Evolutionary conservation across 2,888 invertebrate genomes (phyloP).

Genomic region (Cephalotes varians): DNA sequence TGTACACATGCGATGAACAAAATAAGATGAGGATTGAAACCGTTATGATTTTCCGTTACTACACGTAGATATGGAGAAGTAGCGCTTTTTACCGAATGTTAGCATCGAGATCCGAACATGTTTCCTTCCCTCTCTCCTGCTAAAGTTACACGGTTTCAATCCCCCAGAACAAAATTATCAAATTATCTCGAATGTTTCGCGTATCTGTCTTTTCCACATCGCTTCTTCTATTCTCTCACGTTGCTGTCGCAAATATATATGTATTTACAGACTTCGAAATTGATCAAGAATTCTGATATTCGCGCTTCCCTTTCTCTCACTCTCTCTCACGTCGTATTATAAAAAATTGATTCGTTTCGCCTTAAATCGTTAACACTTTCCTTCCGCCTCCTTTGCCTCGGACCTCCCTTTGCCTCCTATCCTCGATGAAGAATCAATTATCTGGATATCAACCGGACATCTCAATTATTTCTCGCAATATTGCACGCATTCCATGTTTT

Average conservation of each 20-base stretch:
- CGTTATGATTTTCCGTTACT: too few relatives aligned
- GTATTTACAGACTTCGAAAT: conserved; percentile 62
- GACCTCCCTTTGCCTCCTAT: conserved; percentile 16
- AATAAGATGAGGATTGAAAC: not conserved
- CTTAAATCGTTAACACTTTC: conserved; percentile 65
- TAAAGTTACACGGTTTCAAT: conserved; percentile 2
- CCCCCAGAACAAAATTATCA: conserved; percentile 1
- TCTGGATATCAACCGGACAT: conserved; percentile 22
- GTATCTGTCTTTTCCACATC: conserved; percentile 10
- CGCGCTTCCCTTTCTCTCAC: conserved; percentile 43
- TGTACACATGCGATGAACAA: not conserved
- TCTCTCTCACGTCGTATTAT: conserved; percentile 67
- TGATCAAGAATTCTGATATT: conserved; percentile 74
- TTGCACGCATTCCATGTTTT: not conserved
- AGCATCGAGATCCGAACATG: not conserved
- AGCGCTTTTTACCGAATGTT: not conserved
- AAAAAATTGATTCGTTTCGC: conserved; percentile 77
- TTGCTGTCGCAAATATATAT: conserved; percentile 33
- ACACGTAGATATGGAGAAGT: not conserved
- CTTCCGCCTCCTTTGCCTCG: conserved; percentile 53
- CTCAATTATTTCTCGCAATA: not conserved
- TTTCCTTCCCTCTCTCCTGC: too few relatives aligned
- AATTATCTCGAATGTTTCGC: conserved; percentile 20
- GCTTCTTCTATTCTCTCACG: conserved; percentile 19
- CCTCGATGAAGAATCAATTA: conserved; percentile 7